Percentiles rank a stretch among this genome's conserved stretches.
Conservation (phyloP, 2,113 vertebrate genomes). For the Sapajus apella region DNA sequence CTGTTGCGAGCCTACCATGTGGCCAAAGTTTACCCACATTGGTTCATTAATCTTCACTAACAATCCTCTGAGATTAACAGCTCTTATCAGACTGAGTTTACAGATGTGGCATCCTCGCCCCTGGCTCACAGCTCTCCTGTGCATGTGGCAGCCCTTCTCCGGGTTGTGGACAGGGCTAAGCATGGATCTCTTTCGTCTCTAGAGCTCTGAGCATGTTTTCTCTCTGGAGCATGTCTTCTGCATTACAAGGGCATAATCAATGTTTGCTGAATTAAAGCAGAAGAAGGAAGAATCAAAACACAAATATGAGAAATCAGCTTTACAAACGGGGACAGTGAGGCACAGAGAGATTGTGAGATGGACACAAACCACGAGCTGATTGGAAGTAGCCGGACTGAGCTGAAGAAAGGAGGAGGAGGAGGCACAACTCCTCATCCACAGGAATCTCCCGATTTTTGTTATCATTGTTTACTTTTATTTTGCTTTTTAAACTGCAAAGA, state of each 20-base stretch:
- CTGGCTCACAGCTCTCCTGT: accelerated
- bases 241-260: accelerated
- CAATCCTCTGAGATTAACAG: no score
- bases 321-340: background rate
- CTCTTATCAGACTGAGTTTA: background rate
- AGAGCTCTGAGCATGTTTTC: background rate
- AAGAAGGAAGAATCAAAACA: background rate
- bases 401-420: no score
- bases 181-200: accelerated
- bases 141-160: background rate
- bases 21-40: background rate
- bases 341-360: accelerated
- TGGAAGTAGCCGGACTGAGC: accelerated
- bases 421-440: accelerated
- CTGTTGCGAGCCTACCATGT: background rate
- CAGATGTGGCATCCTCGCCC: accelerated
- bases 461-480: background rate
- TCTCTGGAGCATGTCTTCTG: background rate
- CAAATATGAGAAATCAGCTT: background rate
- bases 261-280: background rate
- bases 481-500: background rate
- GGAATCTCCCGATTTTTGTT: background rate
- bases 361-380: background rate
- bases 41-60: background rate
- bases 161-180: accelerated